phyloP scores from a whole-genome alignment of 2,888 invertebrate species.

The Pyrgus malvae region DNA sequence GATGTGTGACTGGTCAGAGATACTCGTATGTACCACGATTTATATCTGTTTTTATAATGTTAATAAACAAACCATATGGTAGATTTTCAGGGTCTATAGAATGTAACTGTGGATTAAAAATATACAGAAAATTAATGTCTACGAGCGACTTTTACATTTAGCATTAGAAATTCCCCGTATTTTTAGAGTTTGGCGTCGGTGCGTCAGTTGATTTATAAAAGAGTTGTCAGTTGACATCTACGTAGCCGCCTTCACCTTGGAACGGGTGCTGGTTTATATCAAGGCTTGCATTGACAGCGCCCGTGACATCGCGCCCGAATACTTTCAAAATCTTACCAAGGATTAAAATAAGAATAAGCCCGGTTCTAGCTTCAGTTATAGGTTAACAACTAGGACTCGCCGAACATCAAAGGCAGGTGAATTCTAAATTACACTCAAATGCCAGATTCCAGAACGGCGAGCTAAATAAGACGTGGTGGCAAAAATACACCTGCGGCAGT shows the following conservation, averaged over 20 bases:
- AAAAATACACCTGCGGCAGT: slow-evolving; percentile 51
- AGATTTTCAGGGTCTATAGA: slow-evolving; percentile 23
- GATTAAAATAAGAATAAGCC: slow-evolving; percentile 53
- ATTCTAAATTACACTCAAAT: slow-evolving; percentile 38
- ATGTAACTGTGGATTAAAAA: slow-evolving; percentile 36
- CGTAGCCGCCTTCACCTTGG: slow-evolving; percentile 75
- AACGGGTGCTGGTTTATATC: slow-evolving; percentile 65
- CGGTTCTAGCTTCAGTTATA: slow-evolving; percentile 37
- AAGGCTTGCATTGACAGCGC: slow-evolving; percentile 63
- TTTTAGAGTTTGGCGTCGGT: slow-evolving; percentile 46
- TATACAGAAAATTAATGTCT: slow-evolving; percentile 34
- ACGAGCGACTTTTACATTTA: slow-evolving; percentile 36
- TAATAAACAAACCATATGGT: background rate
- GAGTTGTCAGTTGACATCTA: slow-evolving; percentile 59
- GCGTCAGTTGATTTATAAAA: slow-evolving; percentile 66
- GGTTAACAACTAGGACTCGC: slow-evolving; percentile 38
- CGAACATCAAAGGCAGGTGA: slow-evolving; percentile 43
- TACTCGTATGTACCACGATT: no score
- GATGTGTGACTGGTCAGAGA: no score
- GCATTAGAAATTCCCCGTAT: slow-evolving; percentile 42
- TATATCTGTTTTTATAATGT: background rate
- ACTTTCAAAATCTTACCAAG: slow-evolving; percentile 46
- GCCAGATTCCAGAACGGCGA: slow-evolving; percentile 43
- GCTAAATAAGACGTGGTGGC: slow-evolving; percentile 48
- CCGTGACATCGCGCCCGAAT: slow-evolving; percentile 63